Conservation (phyloP, 2,888 invertebrate species). For the Epiblema foenella region DNA sequence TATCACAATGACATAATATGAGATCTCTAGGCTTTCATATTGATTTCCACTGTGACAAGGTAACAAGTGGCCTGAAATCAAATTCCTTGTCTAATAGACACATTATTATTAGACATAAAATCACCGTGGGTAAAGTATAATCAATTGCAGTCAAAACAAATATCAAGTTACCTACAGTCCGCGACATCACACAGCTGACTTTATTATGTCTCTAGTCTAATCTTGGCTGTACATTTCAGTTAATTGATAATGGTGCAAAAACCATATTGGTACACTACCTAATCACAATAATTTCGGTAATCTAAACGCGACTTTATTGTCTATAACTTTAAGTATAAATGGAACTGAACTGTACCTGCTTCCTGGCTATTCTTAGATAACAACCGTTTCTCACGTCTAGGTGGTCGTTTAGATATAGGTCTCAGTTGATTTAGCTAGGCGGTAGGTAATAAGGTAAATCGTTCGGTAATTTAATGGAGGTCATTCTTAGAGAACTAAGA, state of each 20-base stretch:
- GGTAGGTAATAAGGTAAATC: constrained; percentile 21
- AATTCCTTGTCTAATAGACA: too few relatives aligned
- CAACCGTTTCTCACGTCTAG: constrained; percentile 28
- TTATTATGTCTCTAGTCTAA: constrained; percentile 1
- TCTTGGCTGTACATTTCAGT: constrained; percentile 15
- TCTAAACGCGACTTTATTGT: constrained; percentile 4
- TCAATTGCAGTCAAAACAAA: constrained; percentile 6
- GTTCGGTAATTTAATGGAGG: constrained; percentile 13
- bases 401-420: constrained; percentile 33
- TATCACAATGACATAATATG: too few relatives aligned
- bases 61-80: too few relatives aligned
- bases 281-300: neutral
- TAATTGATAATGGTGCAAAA: constrained; percentile 11
- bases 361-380: constrained; percentile 25
- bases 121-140: neutral
- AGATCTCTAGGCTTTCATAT: too few relatives aligned
- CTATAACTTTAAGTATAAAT: constrained; percentile 3
- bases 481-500: neutral
- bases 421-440: constrained; percentile 25
- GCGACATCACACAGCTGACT: neutral
- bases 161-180: constrained; percentile 9
- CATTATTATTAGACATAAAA: too few relatives aligned
- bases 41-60: too few relatives aligned
- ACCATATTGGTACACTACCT: neutral
- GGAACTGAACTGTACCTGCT: constrained; percentile 8